Base-by-base conservation (phyloP, 1,140 invertebrate species). In the Leptestheria dahalacensis region DNA sequence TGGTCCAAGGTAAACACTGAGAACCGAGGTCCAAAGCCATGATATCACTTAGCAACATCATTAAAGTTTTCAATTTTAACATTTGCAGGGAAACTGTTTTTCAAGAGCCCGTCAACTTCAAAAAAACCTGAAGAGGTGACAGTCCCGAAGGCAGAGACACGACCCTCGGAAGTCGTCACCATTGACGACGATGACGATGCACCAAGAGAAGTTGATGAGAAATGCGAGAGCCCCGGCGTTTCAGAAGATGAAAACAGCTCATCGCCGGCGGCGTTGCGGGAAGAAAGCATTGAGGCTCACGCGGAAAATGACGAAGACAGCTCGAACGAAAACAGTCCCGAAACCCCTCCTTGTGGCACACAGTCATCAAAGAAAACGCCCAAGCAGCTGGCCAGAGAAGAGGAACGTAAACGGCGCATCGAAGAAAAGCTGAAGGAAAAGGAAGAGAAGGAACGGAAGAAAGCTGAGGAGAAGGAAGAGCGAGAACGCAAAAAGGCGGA, bases 281-380 rank as follows among this genome's bases (percentile, higher is more conserved):
- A n/a, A n/a, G n/a, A n/a, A n/a, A n/a, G n/a, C n/a, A n/a, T n/a
- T n/a, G n/a, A n/a, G n/a, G n/a, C n/a, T n/a, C n/a, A n/a, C n/a
- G 54, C n/a, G 26, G 65, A 62, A 29, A 59, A 55, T 9, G 63
- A 60, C 20, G 46, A 48, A 15, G 55, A 59, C 4, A 61, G 62
- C n/a, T n/a, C n/a, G n/a, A n/a, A n/a, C n/a, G 33, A 41, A 41
- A 41, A 41, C 6, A 15, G 33, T 9, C 6, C 33, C 6, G 33
- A 41, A 41, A 41, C 6, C 15, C 33, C 6, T 41, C 33, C 15
- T 41, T 41, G 33, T 41, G 33, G 33, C 33, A 41, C 33, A 15
- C 33, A 6, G 15, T 6, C 6, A 41, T 2, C 1, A 6, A 52
- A 52, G 20, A 24, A 23, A 41, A 56, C 53, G 9, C 53, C 53